A percentile compares a stretch with the other conserved stretches of the same genome.
Conservation (phyloP, 2,113 vertebrate genomes). For the Hydrolagus affinis region DNA sequence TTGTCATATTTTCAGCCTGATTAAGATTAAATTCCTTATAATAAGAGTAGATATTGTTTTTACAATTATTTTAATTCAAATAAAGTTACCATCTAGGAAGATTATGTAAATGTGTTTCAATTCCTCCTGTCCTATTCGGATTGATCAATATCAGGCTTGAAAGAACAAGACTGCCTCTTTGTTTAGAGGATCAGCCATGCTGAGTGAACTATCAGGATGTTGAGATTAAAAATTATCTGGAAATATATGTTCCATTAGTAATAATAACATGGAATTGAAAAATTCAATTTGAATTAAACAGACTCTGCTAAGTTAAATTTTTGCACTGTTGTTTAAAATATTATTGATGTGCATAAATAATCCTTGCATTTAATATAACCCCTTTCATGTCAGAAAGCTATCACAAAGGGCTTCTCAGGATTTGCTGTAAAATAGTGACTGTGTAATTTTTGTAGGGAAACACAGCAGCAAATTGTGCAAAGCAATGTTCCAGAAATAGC, state of each 20-base stretch:
- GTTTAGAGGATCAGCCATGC: background rate
- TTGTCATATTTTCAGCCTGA: background rate
- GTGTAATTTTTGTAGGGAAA: too few species aligned
- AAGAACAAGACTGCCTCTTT: background rate
- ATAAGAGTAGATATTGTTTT: background rate
- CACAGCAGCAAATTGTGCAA: too few species aligned
- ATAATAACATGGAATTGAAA: background rate
- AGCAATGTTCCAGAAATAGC: too few species aligned
- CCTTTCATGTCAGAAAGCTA: too few species aligned
- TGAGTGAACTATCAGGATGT: background rate
- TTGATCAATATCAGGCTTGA: background rate
- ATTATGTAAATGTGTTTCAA: background rate
- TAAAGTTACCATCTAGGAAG: background rate
- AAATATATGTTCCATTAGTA: background rate
- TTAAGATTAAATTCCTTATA: background rate
- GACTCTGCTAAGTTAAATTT: background rate
- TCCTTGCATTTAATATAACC: background rate
- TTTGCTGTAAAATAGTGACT: too few species aligned
- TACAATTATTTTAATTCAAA: constrained; percentile 14
- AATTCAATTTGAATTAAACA: constrained; percentile 10
- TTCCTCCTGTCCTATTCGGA: background rate
- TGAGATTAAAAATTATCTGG: background rate
- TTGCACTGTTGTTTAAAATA: background rate
- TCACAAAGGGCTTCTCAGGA: too few species aligned
- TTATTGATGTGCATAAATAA: background rate